phyloP scores from a whole-genome alignment of 2,888 invertebrate genomes.

The Lasioglossum figueresi region DNA sequence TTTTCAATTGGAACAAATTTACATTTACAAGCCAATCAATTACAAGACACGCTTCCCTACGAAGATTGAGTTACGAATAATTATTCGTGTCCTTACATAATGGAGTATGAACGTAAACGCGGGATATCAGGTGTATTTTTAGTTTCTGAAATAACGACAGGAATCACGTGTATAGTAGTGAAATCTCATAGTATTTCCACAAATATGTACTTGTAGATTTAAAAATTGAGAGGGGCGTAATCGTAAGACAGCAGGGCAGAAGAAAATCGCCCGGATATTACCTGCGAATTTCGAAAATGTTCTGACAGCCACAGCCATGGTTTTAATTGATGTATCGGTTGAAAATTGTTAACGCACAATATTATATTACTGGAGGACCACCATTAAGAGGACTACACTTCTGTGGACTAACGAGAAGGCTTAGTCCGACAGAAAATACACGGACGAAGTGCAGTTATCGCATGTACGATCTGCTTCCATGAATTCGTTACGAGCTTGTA shows the following conservation, averaged over 20 bases:
- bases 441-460: conserved; percentile 60
- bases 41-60: conserved; percentile 30
- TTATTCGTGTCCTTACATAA: conserved; percentile 75
- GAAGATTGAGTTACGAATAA: conserved; percentile 32
- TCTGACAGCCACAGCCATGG: conserved; percentile 82
- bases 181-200: conserved; percentile 1
- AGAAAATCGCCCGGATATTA: conserved; percentile 56
- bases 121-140: conserved; percentile 64
- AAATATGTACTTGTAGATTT: conserved; percentile 11
- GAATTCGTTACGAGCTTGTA: conserved; percentile 49
- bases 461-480: conserved; percentile 44
- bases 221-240: neutral
- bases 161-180: conserved; percentile 15
- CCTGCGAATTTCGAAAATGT: conserved; percentile 82
- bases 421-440: conserved; percentile 68
- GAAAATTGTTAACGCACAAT: conserved; percentile 66
- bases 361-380: conserved; percentile 66
- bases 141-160: conserved; percentile 32
- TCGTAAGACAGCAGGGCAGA: neutral
- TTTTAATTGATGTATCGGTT: conserved; percentile 66
- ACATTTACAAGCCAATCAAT: conserved; percentile 15
- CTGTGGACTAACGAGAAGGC: conserved; percentile 60
- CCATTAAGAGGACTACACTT: conserved; percentile 64
- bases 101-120: conserved; percentile 66
- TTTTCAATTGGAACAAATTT: neutral